phyloP scores from a whole-genome alignment of 2,888 invertebrate species.

The Unio pictorum region DNA sequence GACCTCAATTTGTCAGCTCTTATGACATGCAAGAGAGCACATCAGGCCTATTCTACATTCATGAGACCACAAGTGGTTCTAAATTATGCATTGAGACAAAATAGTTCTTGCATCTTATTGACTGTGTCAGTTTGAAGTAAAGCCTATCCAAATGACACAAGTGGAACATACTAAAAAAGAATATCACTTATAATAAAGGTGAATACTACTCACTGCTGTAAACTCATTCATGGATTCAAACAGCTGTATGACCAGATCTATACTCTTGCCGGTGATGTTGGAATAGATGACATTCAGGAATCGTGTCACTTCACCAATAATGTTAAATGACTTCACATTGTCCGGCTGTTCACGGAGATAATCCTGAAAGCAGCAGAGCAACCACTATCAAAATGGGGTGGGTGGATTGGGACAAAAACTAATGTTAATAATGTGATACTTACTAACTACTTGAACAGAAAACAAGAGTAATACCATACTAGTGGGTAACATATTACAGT shows the following conservation, averaged over 20 bases:
- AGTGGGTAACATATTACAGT: too few relatives aligned
- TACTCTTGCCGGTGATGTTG: conserved; percentile 66
- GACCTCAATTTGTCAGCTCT: too few relatives aligned
- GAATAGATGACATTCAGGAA: conserved; percentile 71
- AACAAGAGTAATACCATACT: too few relatives aligned
- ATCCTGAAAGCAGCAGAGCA: conserved; percentile 51
- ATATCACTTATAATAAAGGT: neutral
- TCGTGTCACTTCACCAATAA: conserved; percentile 69
- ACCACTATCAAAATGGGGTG: too few relatives aligned
- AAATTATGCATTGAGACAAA: too few relatives aligned
- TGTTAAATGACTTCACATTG: conserved; percentile 71
- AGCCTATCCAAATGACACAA: neutral
- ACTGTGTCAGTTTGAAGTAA: neutral
- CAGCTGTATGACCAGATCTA: conserved; percentile 68
- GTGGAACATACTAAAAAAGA: neutral
- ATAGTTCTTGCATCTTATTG: neutral
- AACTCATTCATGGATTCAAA: conserved; percentile 71
- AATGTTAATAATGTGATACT: too few relatives aligned
- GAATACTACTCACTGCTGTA: conserved; percentile 61
- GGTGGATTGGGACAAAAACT: too few relatives aligned
- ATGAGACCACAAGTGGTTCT: too few relatives aligned
- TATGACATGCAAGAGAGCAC: too few relatives aligned
- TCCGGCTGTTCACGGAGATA: conserved; percentile 71
- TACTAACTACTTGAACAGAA: too few relatives aligned
- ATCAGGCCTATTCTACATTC: too few relatives aligned